Percentiles rank a stretch among this genome's conserved stretches.
Evolutionary conservation across 2,113 vertebrate genomes (phyloP).

Genomic region (Lampris incognitus): DNA sequence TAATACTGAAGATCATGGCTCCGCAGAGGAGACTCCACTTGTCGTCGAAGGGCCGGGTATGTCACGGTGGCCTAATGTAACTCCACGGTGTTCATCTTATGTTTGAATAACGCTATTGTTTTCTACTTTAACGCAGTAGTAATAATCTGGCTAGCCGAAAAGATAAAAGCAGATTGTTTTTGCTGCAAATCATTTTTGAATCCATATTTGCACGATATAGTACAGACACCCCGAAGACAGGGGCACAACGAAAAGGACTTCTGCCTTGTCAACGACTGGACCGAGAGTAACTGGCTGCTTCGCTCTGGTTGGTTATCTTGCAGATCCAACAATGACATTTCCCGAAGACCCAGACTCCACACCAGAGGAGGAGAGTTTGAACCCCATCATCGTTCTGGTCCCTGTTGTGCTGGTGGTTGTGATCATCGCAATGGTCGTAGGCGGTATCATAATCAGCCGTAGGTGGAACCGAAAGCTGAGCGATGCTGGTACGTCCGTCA

Average conservation of each 20-base stretch:
- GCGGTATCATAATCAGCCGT: constrained; percentile 49
- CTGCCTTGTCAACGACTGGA: neutral
- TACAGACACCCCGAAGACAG: too few relatives aligned
- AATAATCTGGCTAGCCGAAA: too few relatives aligned
- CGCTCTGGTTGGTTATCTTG: neutral
- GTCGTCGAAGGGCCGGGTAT: neutral
- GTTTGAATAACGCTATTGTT: neutral
- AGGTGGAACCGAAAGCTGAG: constrained; percentile 34
- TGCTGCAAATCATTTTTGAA: too few relatives aligned
- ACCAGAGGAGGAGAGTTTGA: neutral
- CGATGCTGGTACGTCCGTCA: constrained; percentile 49
- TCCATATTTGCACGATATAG: too few relatives aligned
- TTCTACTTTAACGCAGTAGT: too few relatives aligned
- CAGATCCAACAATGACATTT: too few relatives aligned
- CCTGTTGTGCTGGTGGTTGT: constrained; percentile 56
- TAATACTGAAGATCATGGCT: neutral
- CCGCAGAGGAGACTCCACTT: neutral
- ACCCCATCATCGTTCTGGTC: constrained; percentile 55
- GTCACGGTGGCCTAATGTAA: neutral
- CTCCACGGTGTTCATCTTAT: neutral
- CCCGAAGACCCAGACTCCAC: rapidly evolving
- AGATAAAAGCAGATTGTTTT: too few relatives aligned
- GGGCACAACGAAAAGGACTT: too few relatives aligned
- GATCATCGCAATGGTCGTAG: constrained; percentile 47
- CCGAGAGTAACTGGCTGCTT: neutral